Conservation (phyloP, 1,140 invertebrate species). For the Eurosta solidaginis region DNA sequence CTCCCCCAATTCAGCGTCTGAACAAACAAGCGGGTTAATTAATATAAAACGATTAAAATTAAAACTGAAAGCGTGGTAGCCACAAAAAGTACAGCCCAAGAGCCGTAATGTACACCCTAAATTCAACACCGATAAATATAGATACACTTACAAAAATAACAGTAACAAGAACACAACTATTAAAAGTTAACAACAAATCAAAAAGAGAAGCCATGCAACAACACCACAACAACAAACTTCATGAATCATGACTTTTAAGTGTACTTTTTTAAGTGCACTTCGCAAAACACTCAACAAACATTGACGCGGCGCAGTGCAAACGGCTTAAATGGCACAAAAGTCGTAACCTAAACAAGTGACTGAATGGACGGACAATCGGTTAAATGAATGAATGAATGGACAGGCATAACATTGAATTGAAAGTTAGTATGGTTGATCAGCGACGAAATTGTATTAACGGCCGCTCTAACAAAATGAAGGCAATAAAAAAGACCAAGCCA, state of each 20-base stretch:
- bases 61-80: no score
- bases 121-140: no score
- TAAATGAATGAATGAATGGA: not conserved
- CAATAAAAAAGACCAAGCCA: not conserved
- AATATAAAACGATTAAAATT: no score
- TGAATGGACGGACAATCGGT: not conserved
- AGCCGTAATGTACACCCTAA: not conserved
- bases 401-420: not conserved
- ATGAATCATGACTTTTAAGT: conserved; percentile 3
- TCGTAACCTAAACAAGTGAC: conserved; percentile 4
- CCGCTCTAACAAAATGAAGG: not conserved
- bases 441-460: not conserved
- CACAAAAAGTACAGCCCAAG: not conserved
- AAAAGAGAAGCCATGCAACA: not conserved
- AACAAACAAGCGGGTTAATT: no score
- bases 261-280: not conserved
- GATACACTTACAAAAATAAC: no score
- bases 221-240: not conserved
- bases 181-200: conserved; percentile 1
- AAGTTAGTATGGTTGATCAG: not conserved
- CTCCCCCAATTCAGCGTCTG: no score
- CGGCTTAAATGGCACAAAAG: conserved; percentile 3
- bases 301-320: not conserved
- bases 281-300: not conserved
- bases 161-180: not conserved